Evolutionary conservation across 1,140 invertebrate species (phyloP).

Genomic region (Araneus ventricosus): DNA sequence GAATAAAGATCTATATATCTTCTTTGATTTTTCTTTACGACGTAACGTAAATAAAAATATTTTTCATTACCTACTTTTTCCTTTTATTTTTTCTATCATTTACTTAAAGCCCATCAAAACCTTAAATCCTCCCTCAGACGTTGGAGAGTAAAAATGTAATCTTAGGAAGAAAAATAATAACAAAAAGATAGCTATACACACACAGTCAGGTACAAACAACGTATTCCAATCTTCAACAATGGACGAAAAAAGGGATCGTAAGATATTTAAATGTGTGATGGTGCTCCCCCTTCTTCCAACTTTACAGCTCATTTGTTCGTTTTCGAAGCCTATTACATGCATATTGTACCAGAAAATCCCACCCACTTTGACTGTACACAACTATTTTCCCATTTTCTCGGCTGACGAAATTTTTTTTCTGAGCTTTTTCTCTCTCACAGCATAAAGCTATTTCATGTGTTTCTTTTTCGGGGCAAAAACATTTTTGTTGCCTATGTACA

Average conservation of each 20-base stretch:
- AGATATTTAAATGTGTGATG: slow-evolving; percentile 67
- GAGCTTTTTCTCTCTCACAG: background rate
- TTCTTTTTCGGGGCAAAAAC: slow-evolving; percentile 56
- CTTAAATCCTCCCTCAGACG: slow-evolving; percentile 28
- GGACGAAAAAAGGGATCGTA: slow-evolving; percentile 11
- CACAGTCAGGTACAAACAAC: slow-evolving; percentile 46
- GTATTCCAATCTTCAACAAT: slow-evolving; percentile 42
- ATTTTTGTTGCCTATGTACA: slow-evolving; percentile 64
- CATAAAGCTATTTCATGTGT: slow-evolving; percentile 34
- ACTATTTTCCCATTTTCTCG: slow-evolving; percentile 73
- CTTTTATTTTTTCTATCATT: background rate
- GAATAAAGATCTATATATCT: slow-evolving; percentile 2
- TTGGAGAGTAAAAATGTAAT: slow-evolving; percentile 8
- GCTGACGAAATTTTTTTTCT: slow-evolving; percentile 27
- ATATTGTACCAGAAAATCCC: slow-evolving; percentile 60
- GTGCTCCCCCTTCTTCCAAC: slow-evolving; percentile 1
- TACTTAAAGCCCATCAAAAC: slow-evolving; percentile 60
- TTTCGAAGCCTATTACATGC: slow-evolving; percentile 64
- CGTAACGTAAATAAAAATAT: slow-evolving; percentile 34
- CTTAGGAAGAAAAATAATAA: background rate
- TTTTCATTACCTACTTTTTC: slow-evolving; percentile 23
- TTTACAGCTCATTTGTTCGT: slow-evolving; percentile 72
- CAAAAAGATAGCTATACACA: slow-evolving; percentile 33
- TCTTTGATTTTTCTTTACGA: slow-evolving; percentile 21
- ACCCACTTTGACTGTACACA: slow-evolving; percentile 66